Conservation (phyloP, 2,888 invertebrate genomes). For the Phengaris alcon region DNA sequence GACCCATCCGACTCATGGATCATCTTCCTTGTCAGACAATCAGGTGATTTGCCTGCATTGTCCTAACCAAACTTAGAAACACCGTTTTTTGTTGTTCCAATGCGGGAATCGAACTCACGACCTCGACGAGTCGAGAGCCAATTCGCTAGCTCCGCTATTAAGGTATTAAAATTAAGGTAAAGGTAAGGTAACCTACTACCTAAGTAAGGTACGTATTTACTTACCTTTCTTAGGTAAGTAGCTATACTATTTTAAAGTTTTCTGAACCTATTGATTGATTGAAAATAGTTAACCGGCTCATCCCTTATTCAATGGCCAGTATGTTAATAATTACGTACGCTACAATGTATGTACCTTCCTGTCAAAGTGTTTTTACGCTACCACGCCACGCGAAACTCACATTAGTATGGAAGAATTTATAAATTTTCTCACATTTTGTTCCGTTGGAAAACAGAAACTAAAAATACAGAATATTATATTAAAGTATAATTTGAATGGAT, state of each 20-base stretch:
- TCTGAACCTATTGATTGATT: not conserved
- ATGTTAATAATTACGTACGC: constrained; percentile 9
- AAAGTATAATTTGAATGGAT: not conserved
- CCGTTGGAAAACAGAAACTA: not conserved
- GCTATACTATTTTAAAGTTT: not conserved
- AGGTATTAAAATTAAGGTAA: too few relatives aligned
- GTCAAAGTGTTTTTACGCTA: constrained; percentile 11
- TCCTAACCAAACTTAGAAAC: too few relatives aligned
- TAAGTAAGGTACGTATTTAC: too few relatives aligned
- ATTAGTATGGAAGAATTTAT: not conserved
- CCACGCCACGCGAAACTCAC: not conserved
- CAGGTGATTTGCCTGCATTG: too few relatives aligned
- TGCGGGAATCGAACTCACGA: too few relatives aligned
- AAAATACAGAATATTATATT: not conserved
- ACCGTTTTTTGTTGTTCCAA: too few relatives aligned
- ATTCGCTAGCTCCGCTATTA: too few relatives aligned
- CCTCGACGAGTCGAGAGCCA: too few relatives aligned
- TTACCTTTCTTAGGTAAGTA: too few relatives aligned
- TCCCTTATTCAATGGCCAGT: not conserved
- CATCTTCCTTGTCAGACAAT: too few relatives aligned
- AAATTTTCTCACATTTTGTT: not conserved
- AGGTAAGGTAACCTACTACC: too few relatives aligned
- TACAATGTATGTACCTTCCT: not conserved
- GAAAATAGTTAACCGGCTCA: not conserved
- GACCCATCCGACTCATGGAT: too few relatives aligned